phyloP scores from a whole-genome alignment of 2,113 vertebrate species.

The Saguinus imperator region DNA sequence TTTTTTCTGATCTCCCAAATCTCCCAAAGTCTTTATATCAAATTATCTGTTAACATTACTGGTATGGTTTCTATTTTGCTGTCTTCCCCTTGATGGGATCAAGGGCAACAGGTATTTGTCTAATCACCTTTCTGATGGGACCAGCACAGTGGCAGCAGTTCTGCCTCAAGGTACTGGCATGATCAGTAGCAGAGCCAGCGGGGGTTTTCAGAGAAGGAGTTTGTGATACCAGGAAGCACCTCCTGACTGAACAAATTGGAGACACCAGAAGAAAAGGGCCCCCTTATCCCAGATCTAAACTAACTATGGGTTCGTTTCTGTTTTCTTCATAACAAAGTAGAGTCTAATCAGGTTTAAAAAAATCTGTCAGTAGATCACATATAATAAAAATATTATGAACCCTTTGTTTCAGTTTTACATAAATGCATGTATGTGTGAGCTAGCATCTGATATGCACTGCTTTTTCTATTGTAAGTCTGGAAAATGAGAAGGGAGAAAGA shows the following conservation, averaged over 20 bases:
- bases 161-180: not conserved
- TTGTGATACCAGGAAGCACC: accelerated
- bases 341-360: not conserved
- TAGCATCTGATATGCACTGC: not conserved
- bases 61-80: not conserved
- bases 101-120: not conserved
- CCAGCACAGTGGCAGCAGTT: not conserved
- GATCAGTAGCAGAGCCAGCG: not conserved
- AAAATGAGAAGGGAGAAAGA: not conserved
- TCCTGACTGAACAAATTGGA: not conserved
- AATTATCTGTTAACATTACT: not conserved
- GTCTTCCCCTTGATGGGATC: not conserved
- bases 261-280: not conserved
- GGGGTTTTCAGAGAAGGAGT: not conserved
- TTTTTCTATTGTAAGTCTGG: not conserved
- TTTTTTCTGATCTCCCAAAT: not conserved
- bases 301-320: not conserved
- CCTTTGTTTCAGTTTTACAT: not conserved
- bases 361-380: not conserved
- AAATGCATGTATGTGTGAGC: not conserved
- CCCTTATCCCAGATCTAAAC: not conserved
- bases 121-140: not conserved
- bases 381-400: not conserved
- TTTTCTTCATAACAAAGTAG: not conserved
- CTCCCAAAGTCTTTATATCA: not conserved